Conservation (phyloP, 2,888 invertebrate genomes). For the Salpingus planirostris region DNA sequence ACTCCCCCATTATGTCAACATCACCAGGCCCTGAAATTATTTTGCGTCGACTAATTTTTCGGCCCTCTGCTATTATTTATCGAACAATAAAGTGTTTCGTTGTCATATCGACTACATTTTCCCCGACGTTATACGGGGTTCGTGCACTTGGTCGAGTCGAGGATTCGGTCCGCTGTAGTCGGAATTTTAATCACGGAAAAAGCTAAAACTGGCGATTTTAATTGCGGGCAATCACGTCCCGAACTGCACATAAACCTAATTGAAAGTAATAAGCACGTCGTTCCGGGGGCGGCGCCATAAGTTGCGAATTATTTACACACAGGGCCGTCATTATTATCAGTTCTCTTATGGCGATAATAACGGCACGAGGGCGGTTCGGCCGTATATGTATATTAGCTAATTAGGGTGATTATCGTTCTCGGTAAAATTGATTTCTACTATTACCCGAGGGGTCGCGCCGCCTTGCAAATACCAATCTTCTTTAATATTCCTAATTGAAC, state of each 20-base stretch:
- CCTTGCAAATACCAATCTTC: slow-evolving; percentile 11
- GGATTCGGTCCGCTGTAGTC: too few species aligned
- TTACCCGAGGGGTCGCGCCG: slow-evolving; percentile 3
- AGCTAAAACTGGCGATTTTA: slow-evolving; percentile 35
- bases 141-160: too few species aligned
- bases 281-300: slow-evolving; percentile 9
- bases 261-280: slow-evolving; percentile 35
- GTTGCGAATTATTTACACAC: slow-evolving; percentile 12
- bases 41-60: too few species aligned
- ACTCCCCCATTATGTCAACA: too few species aligned
- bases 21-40: too few species aligned
- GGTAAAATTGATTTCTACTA: slow-evolving; percentile 13
- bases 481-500: slow-evolving; percentile 13
- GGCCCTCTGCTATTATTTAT: too few species aligned
- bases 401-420: slow-evolving; percentile 11
- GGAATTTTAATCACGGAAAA: slow-evolving; percentile 36
- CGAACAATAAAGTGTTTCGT: too few species aligned
- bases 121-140: too few species aligned
- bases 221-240: slow-evolving; percentile 36
- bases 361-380: too few species aligned
- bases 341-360: too few species aligned
- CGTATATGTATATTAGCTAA: slow-evolving; percentile 12
- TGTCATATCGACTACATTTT: too few species aligned
- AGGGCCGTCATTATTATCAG: slow-evolving; percentile 2
- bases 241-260: slow-evolving; percentile 37